Percentiles rank a stretch among this genome's conserved stretches.
Conservation (phyloP, 1,140 invertebrate species). For the Megalopta genalis region DNA sequence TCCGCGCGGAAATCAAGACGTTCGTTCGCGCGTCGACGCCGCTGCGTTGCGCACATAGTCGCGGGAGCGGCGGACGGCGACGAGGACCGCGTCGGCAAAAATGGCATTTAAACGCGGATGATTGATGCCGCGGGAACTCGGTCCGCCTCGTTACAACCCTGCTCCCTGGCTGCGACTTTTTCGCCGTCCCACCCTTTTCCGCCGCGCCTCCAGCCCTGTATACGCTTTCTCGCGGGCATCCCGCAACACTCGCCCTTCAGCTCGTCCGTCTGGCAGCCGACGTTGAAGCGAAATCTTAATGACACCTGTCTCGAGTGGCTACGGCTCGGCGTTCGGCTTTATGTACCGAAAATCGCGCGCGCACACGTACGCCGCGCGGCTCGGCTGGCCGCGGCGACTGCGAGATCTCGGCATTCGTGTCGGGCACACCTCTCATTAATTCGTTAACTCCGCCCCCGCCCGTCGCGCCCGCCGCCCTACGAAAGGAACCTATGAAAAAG, state of each 20-base stretch:
- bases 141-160: slow-evolving; percentile 48
- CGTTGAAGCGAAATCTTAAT: slow-evolving; percentile 64
- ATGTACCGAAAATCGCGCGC: slow-evolving; percentile 49
- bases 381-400: background rate
- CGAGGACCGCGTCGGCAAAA: slow-evolving; percentile 57
- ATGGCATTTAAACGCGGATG: slow-evolving; percentile 54
- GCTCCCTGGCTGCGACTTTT: slow-evolving; percentile 16
- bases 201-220: background rate
- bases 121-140: slow-evolving; percentile 52
- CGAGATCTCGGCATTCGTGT: slow-evolving; percentile 37
- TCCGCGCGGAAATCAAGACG: background rate
- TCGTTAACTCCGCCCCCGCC: slow-evolving; percentile 9
- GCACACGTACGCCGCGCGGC: background rate
- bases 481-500: slow-evolving; percentile 2
- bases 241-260: slow-evolving; percentile 36
- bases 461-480: too few species aligned
- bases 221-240: slow-evolving; percentile 40
- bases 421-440: slow-evolving; percentile 28
- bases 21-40: background rate
- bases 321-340: slow-evolving; percentile 33
- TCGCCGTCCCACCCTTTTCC: background rate
- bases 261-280: slow-evolving; percentile 44
- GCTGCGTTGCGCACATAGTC: background rate
- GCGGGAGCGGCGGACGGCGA: background rate
- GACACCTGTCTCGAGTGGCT: slow-evolving; percentile 58